Percentiles rank a stretch among this genome's conserved stretches.
Conservation (phyloP, 2,113 vertebrate species). For the Thalassoma bifasciatum region DNA sequence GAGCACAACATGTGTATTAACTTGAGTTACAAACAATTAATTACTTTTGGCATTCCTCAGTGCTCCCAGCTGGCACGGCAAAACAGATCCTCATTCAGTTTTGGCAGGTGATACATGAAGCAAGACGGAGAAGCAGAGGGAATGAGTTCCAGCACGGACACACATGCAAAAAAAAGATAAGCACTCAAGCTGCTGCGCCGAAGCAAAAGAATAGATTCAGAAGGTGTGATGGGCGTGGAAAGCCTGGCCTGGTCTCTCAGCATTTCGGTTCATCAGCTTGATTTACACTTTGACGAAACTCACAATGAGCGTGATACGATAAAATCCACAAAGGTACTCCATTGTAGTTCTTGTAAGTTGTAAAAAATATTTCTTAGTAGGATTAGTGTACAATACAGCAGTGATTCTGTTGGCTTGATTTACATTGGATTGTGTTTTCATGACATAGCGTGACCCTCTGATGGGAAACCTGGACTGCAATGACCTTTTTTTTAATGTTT, state of each 20-base stretch:
- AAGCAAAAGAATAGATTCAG: slow-evolving; percentile 28
- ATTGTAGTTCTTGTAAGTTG: slow-evolving; percentile 59
- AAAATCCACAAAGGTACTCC: slow-evolving; percentile 62
- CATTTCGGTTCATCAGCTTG: slow-evolving; percentile 32
- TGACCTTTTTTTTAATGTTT: background rate
- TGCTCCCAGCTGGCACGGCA: slow-evolving; percentile 39
- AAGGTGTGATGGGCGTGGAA: slow-evolving; percentile 26
- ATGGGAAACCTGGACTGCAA: slow-evolving; percentile 19
- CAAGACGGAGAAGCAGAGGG: slow-evolving; percentile 26
- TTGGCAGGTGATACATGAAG: slow-evolving; percentile 60
- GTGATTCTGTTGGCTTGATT: slow-evolving; percentile 59
- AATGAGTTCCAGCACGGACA: slow-evolving; percentile 23
- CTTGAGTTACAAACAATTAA: slow-evolving; percentile 44
- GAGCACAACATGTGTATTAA: slow-evolving; percentile 39
- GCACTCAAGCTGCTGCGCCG: slow-evolving; percentile 41
- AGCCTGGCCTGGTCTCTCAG: slow-evolving; percentile 43
- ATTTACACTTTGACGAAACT: slow-evolving; percentile 61
- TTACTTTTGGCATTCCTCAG: slow-evolving; percentile 61
- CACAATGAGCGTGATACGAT: slow-evolving; percentile 58
- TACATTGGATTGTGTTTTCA: slow-evolving; percentile 47
- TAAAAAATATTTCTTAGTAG: slow-evolving; percentile 72
- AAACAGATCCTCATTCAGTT: slow-evolving; percentile 44
- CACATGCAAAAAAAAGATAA: slow-evolving; percentile 57
- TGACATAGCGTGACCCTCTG: slow-evolving; percentile 31
- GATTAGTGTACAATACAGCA: slow-evolving; percentile 71